Percentiles rank a stretch among this genome's conserved stretches.
These are phyloP conservation scores for Neotoxoptera formosana DNA, from an alignment of 1,140 invertebrate species.

Conservation along the genomic window DNA sequence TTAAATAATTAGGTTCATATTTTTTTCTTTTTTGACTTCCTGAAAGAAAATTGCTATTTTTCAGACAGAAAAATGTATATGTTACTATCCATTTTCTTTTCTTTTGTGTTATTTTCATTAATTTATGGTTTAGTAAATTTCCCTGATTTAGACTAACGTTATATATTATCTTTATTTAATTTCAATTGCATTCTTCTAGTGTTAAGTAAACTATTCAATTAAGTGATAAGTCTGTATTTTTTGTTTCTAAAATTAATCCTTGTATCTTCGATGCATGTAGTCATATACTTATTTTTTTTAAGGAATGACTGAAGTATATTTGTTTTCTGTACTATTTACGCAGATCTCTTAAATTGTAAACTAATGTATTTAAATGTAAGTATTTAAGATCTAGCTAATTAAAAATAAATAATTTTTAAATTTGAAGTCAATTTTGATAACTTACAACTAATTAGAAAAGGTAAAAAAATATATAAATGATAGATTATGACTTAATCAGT, in stretches of 20 bases:
- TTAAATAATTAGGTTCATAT: neutral
- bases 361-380: neutral
- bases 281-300: neutral
- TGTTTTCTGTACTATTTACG: neutral
- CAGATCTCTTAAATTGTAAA: constrained; percentile 15
- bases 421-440: neutral
- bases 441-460: neutral
- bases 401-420: no score
- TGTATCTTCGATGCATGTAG: neutral
- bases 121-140: neutral
- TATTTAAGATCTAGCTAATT: neutral
- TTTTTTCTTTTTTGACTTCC: neutral
- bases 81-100: neutral
- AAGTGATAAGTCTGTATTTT: neutral
- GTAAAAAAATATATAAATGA: neutral
- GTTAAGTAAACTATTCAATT: neutral
- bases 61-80: neutral
- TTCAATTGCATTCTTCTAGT: neutral
- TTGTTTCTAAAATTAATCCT: neutral
- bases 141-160: neutral
- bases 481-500: neutral
- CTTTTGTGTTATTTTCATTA: neutral
- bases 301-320: neutral
- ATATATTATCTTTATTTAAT: neutral
- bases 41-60: neutral